Conservation (phyloP, 2,888 invertebrate genomes). For the Mellilla xanthometata region DNA sequence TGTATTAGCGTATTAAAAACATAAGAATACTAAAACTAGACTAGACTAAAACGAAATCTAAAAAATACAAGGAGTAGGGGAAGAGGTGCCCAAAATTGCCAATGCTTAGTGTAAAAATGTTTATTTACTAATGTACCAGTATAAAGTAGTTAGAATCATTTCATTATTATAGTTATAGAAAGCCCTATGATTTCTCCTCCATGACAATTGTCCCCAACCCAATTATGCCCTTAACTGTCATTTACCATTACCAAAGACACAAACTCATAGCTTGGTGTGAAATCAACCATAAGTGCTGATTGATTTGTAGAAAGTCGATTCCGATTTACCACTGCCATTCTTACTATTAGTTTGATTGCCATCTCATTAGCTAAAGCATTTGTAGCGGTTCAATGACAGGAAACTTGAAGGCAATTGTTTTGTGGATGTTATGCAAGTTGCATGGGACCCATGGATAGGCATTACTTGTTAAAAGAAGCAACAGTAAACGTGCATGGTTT, state of each 20-base stretch:
- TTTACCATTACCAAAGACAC: conserved; percentile 54
- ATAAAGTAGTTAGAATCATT: no score
- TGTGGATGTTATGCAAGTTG: conserved; percentile 8
- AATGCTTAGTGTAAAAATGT: no score
- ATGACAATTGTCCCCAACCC: no score
- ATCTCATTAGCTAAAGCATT: conserved; percentile 32
- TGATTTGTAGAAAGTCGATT: conserved; percentile 72
- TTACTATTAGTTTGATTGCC: conserved; percentile 39
- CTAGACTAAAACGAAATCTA: no score
- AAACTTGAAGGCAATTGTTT: conserved; percentile 17
- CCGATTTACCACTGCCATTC: conserved; percentile 48
- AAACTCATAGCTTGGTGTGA: conserved; percentile 60
- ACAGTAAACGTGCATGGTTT: no score
- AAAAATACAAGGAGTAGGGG: no score
- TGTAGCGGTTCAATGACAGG: conserved; percentile 28
- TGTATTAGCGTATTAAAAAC: no score
- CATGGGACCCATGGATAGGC: background rate
- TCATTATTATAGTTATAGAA: no score
- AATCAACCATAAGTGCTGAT: conserved; percentile 67
- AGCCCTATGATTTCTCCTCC: conserved; percentile 48
- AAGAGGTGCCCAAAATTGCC: no score
- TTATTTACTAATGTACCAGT: no score
- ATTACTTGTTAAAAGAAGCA: no score
- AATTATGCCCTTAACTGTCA: conserved; percentile 56
- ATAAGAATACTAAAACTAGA: no score